Conservation (phyloP, 92 coral and sea anemone genomes). For the Metridium senile region DNA sequence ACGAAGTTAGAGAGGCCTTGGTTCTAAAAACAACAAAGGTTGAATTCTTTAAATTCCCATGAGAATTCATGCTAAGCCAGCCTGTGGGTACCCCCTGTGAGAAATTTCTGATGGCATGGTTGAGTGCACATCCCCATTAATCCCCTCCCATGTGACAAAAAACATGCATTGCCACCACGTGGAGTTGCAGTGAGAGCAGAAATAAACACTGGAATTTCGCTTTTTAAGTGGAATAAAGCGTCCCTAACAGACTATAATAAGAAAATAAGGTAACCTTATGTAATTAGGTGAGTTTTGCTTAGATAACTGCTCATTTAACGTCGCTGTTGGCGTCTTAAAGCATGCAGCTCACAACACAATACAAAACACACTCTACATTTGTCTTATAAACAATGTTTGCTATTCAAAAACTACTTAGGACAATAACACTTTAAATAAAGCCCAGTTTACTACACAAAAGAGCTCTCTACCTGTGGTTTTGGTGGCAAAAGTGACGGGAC, state of each 20-base stretch:
- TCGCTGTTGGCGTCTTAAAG: neutral
- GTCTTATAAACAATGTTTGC: neutral
- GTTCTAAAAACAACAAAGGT: neutral
- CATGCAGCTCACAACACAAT: neutral
- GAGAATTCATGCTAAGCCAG: neutral
- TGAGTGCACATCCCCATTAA: conserved; percentile 16
- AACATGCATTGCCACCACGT: conserved; percentile 2
- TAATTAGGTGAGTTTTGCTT: neutral
- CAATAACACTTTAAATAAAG: neutral
- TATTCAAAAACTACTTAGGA: neutral
- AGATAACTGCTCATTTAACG: neutral
- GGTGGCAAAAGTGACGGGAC: neutral
- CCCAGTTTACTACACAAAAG: neutral
- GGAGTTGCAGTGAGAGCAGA: neutral
- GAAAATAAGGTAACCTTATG: neutral
- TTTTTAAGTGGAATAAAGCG: neutral
- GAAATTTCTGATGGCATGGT: conserved; percentile 10
- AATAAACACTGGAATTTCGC: neutral
- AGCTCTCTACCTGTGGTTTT: neutral
- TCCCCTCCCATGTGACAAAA: conserved; percentile 23
- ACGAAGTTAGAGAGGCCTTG: neutral
- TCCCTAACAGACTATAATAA: neutral
- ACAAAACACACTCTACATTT: neutral
- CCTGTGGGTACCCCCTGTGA: neutral
- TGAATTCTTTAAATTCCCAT: conserved; percentile 8